Evolutionary conservation across 2,888 invertebrate species (phyloP).

Genomic region (Acronicta alni): DNA sequence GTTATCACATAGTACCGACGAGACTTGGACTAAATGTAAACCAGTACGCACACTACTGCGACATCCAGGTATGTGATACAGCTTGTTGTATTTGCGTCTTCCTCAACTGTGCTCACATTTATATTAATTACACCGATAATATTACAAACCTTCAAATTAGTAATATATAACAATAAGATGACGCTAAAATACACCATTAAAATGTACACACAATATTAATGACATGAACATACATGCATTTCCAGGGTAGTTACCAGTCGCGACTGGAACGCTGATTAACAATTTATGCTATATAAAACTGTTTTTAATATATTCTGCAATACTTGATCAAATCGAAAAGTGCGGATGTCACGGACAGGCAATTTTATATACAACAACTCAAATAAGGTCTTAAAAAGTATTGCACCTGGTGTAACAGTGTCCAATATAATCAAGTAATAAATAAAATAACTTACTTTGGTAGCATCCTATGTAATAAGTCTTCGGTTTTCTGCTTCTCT

Average conservation of each 20-base stretch:
- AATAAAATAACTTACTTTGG: conserved; percentile 91
- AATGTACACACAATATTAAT: conserved; percentile 69
- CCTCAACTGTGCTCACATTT: conserved; percentile 76
- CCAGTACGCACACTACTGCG: conserved; percentile 79
- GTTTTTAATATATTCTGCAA: conserved; percentile 17
- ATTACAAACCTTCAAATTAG: conserved; percentile 70
- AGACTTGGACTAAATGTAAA: conserved; percentile 87
- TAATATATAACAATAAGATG: conserved; percentile 59
- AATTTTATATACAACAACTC: conserved; percentile 29
- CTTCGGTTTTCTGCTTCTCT: conserved; percentile 97
- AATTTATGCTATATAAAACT: conserved; percentile 4
- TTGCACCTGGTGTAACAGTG: conserved; percentile 1
- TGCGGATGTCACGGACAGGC: conserved; percentile 14
- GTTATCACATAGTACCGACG: conserved; percentile 28
- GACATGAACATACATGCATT: conserved; percentile 74
- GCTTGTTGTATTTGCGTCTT: conserved; percentile 89
- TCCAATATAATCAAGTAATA: background rate
- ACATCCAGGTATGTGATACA: conserved; percentile 76
- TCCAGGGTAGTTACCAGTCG: conserved; percentile 53
- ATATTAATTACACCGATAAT: conserved; percentile 68
- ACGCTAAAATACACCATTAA: conserved; percentile 57
- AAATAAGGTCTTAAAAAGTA: conserved; percentile 4
- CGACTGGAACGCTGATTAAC: conserved; percentile 30
- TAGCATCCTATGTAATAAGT: conserved; percentile 97
- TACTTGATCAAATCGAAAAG: conserved; percentile 11